Evolutionary conservation across 2,113 vertebrate genomes (phyloP).

Genomic region (Eurypyga helias): DNA sequence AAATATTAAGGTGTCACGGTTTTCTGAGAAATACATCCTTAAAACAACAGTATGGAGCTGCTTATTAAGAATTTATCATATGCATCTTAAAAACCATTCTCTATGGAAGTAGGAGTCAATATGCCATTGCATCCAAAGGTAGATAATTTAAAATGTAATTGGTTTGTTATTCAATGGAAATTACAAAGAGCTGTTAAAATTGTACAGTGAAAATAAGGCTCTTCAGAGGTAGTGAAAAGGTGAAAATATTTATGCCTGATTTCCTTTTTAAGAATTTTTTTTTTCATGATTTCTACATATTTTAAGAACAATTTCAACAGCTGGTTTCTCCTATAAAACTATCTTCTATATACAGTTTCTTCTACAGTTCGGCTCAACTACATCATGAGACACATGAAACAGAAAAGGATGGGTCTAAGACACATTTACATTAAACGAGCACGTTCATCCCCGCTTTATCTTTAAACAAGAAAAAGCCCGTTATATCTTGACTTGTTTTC

Average conservation of each 20-base stretch:
- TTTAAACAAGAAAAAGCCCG: background rate
- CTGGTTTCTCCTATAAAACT: background rate
- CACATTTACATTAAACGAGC: background rate
- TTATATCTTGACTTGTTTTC: background rate
- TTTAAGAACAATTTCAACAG: background rate
- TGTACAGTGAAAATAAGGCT: background rate
- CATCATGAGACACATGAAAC: background rate
- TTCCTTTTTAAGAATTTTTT: background rate
- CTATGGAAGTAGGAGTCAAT: background rate
- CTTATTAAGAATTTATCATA: constrained; percentile 9
- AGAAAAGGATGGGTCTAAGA: background rate
- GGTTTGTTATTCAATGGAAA: background rate
- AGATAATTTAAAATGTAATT: background rate
- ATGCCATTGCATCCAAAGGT: background rate
- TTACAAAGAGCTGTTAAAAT: background rate
- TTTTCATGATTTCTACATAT: background rate
- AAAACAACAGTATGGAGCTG: background rate
- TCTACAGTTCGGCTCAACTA: background rate
- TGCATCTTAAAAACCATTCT: background rate
- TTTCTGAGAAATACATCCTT: background rate
- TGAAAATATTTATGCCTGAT: background rate
- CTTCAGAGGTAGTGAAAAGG: background rate
- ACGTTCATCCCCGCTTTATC: background rate
- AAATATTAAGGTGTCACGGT: background rate
- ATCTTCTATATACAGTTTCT: background rate